phyloP scores from a whole-genome alignment of 2,113 vertebrate species.

The Microtus montanus region DNA sequence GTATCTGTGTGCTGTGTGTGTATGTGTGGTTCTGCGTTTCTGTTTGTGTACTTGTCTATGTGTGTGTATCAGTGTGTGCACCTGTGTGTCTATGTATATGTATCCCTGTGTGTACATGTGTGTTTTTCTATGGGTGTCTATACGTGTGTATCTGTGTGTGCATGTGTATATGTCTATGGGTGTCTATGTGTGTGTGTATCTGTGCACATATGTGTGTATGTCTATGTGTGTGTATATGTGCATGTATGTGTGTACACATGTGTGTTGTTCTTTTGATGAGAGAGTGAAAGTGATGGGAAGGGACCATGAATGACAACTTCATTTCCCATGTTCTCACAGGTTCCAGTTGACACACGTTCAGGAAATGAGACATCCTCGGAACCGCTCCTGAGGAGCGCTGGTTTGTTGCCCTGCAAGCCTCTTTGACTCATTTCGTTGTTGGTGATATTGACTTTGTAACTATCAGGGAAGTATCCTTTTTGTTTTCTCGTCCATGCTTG shows the following conservation, averaged over 20 bases:
- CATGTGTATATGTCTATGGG: not conserved
- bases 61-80: no score
- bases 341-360: not conserved
- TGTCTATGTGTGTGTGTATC: not conserved
- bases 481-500: conserved; percentile 42
- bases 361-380: conserved; percentile 36
- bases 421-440: not conserved
- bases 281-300: not conserved
- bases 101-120: not conserved
- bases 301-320: not conserved
- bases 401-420: not conserved
- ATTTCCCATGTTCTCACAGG: not conserved
- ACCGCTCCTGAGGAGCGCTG: conserved; percentile 2
- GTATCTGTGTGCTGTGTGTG: not conserved
- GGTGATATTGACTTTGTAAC: conserved; percentile 8
- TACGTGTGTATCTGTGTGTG: not conserved
- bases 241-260: not conserved
- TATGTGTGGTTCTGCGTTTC: not conserved
- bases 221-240: not conserved
- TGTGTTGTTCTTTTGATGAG: not conserved
- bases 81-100: not conserved
- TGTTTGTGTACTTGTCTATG: not conserved
- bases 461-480: not conserved
- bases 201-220: no score
- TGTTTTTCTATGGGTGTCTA: not conserved